phyloP scores from a whole-genome alignment of 2,888 invertebrate species.

The Hanleya hanleyi region DNA sequence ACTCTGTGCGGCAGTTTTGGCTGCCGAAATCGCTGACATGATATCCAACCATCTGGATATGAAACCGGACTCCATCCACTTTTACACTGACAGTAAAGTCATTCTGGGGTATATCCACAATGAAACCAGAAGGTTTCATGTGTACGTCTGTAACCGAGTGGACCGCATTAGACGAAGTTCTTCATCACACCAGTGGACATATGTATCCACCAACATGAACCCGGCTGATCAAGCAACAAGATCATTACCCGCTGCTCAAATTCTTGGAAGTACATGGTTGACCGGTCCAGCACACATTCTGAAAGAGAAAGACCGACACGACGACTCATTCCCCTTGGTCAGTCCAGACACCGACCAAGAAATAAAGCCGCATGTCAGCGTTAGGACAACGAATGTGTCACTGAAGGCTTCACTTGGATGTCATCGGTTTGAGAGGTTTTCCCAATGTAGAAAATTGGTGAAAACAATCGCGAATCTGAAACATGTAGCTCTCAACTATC shows the following conservation, averaged over 20 bases:
- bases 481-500: background rate
- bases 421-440: background rate
- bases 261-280: background rate
- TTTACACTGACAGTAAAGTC: slow-evolving; percentile 39
- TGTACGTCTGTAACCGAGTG: slow-evolving; percentile 37
- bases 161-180: slow-evolving; percentile 16
- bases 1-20: slow-evolving; percentile 21
- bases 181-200: slow-evolving; percentile 37
- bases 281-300: background rate
- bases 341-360: background rate
- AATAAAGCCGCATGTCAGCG: too few species aligned
- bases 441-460: background rate
- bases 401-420: background rate
- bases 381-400: too few species aligned
- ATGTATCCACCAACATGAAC: slow-evolving; percentile 27
- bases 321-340: background rate
- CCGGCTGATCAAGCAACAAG: slow-evolving; percentile 19
- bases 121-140: slow-evolving; percentile 36
- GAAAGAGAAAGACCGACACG: background rate
- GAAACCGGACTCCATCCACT: slow-evolving; percentile 6
- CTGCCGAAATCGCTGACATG: background rate
- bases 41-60: slow-evolving; percentile 3
- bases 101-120: slow-evolving; percentile 41
- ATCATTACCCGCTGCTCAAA: background rate
- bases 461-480: background rate